These are phyloP conservation scores for Cyprinodon brontotheroides DNA, from an alignment of 2,113 vertebrate genomes.

Conservation along the genomic window DNA sequence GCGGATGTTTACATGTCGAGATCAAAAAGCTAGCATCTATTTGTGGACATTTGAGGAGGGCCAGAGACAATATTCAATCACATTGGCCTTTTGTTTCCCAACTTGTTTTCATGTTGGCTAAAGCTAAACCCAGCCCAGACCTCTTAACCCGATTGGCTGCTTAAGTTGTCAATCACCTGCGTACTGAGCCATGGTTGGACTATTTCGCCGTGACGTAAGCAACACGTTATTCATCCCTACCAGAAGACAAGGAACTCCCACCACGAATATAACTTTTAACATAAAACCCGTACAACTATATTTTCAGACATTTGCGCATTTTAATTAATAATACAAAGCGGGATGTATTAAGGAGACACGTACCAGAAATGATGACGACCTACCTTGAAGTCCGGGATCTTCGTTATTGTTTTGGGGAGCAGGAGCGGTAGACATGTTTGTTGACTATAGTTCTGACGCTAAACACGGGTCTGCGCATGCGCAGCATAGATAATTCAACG, in stretches of 20 bases:
- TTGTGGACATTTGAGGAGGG: neutral
- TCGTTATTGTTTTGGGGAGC: slow-evolving; percentile 81
- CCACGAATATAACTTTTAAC: slow-evolving; percentile 60
- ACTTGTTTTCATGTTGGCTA: slow-evolving; percentile 77
- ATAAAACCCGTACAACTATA: slow-evolving; percentile 42
- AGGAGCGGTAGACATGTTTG: slow-evolving; percentile 82
- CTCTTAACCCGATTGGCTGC: slow-evolving; percentile 51
- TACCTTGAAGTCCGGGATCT: slow-evolving; percentile 81
- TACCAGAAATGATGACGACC: slow-evolving; percentile 11
- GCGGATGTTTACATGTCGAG: neutral
- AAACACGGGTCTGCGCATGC: slow-evolving; percentile 70
- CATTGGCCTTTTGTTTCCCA: slow-evolving; percentile 52
- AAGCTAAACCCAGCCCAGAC: slow-evolving; percentile 48
- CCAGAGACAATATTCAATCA: slow-evolving; percentile 10
- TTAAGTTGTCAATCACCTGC: slow-evolving; percentile 53
- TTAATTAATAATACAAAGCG: fast-evolving
- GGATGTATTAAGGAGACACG: neutral
- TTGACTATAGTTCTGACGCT: slow-evolving; percentile 72
- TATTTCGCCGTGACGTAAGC: slow-evolving; percentile 18
- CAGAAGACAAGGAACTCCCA: slow-evolving; percentile 72
- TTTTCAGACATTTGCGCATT: neutral
- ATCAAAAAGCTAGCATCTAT: fast-evolving
- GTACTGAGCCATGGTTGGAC: slow-evolving; percentile 54
- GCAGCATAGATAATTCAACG: slow-evolving; percentile 17
- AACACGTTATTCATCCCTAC: slow-evolving; percentile 47